A percentile compares a stretch with the other conserved stretches of the same genome.
phyloP scores from a whole-genome alignment of 2,113 vertebrate genomes.

The Henicopernis longicauda region DNA sequence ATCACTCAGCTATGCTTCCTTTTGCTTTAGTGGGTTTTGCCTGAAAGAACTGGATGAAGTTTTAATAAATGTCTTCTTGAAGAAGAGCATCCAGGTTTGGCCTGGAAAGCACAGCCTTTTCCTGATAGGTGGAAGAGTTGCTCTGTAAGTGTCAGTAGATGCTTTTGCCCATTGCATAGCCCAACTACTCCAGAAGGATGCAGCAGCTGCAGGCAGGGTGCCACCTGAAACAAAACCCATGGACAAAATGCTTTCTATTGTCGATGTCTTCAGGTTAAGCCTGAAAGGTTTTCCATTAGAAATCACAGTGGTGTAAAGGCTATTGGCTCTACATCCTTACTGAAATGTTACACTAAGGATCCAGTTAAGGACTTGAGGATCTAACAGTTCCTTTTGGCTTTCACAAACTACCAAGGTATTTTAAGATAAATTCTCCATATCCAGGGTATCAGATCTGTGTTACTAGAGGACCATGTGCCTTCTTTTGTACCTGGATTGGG shows the following conservation, averaged over 20 bases:
- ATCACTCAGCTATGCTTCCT: background rate
- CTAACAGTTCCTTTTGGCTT: background rate
- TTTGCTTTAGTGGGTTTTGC: background rate
- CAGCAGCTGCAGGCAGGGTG: background rate
- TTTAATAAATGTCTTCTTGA: background rate
- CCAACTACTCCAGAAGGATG: background rate
- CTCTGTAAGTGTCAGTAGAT: background rate
- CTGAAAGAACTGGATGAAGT: background rate
- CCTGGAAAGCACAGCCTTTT: background rate
- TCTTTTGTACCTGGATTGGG: background rate
- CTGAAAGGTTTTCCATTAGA: background rate
- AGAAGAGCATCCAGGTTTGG: background rate
- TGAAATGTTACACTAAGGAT: background rate
- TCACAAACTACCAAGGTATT: background rate
- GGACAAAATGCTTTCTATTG: background rate
- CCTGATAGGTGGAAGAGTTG: background rate
- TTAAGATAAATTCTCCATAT: background rate
- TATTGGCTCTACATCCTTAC: background rate
- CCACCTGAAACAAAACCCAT: background rate
- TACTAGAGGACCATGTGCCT: background rate
- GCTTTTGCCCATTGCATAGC: background rate
- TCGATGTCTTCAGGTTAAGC: background rate
- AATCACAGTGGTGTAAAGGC: background rate
- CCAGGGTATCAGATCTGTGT: background rate
- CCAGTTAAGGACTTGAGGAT: background rate